Percentiles rank a stretch among this genome's conserved stretches.
phyloP scores from a whole-genome alignment of 30 jellyfish, hydroid and myxozoan species.

The Cassiopea xamachana region DNA sequence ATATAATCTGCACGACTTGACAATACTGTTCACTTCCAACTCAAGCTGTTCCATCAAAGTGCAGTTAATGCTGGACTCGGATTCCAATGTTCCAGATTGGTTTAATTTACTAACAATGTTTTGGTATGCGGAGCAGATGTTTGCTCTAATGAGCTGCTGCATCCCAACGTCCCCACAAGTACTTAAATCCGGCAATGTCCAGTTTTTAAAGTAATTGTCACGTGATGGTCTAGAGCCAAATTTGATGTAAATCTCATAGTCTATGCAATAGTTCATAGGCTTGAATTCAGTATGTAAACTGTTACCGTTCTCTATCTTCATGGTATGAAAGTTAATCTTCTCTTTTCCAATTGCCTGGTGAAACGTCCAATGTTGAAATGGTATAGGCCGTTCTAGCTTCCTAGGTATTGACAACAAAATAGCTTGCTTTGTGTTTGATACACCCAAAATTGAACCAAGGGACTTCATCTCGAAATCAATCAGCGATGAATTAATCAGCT shows the following conservation, averaged over 20 bases:
- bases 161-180: slow-evolving; percentile 25
- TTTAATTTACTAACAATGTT: slow-evolving; percentile 10
- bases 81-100: neutral
- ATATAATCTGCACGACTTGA: slow-evolving; percentile 14
- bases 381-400: slow-evolving; percentile 11
- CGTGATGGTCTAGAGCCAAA: slow-evolving; percentile 59
- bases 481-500: slow-evolving; percentile 53
- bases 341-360: slow-evolving; percentile 28
- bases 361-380: slow-evolving; percentile 28
- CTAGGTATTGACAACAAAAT: slow-evolving; percentile 38
- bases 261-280: slow-evolving; percentile 57
- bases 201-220: slow-evolving; percentile 20
- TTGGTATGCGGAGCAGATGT: slow-evolving; percentile 40
- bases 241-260: slow-evolving; percentile 40
- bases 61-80: slow-evolving; percentile 34
- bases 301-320: slow-evolving; percentile 46
- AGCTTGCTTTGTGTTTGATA: slow-evolving; percentile 46
- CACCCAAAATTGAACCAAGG: neutral
- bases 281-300: slow-evolving; percentile 52
- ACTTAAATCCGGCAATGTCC: slow-evolving; percentile 70
- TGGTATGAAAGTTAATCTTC: slow-evolving; percentile 13
- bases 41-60: slow-evolving; percentile 19
- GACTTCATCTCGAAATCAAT: slow-evolving; percentile 38
- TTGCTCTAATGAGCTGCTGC: slow-evolving; percentile 43
- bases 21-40: slow-evolving; percentile 9